phyloP scores from a whole-genome alignment of 2,113 vertebrate species.

The Pionites leucogaster region DNA sequence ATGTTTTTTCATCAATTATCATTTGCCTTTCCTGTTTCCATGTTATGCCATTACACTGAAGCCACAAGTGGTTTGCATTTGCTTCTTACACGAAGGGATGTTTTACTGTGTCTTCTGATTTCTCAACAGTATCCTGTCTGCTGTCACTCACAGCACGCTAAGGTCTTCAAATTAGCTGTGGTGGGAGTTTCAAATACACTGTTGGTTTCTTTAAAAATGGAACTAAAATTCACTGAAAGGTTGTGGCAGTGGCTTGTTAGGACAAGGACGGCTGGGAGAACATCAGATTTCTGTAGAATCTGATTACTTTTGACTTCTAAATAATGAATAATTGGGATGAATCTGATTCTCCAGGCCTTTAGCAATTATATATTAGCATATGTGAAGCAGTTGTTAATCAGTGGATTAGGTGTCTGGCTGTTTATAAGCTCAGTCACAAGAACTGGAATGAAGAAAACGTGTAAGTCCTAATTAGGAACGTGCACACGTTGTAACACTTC shows the following conservation, averaged over 20 bases:
- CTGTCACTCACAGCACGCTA: not conserved
- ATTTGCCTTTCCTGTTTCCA: constrained; percentile 43
- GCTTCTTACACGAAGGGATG: constrained; percentile 32
- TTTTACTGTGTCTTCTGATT: constrained; percentile 4
- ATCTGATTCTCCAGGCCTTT: not conserved
- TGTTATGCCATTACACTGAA: constrained; percentile 40
- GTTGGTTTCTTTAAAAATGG: not conserved
- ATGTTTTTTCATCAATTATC: constrained; percentile 47
- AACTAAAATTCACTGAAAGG: not conserved
- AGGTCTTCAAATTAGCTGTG: not conserved
- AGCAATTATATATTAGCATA: not conserved
- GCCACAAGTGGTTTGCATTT: constrained; percentile 63
- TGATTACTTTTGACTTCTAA: not conserved
- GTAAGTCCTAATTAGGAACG: not conserved
- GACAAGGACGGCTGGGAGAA: not conserved
- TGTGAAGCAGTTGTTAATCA: not conserved
- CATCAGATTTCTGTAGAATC: not conserved
- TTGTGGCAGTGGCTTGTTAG: not conserved
- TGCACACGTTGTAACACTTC: not conserved
- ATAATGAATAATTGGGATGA: not conserved
- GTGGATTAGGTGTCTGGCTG: not conserved
- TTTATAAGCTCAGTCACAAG: not conserved
- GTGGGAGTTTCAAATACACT: not conserved
- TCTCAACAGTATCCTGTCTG: not conserved
- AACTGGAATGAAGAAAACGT: not conserved